Base-by-base conservation (phyloP, 2,888 invertebrate genomes). In the Drosophila prolongata region DNA sequence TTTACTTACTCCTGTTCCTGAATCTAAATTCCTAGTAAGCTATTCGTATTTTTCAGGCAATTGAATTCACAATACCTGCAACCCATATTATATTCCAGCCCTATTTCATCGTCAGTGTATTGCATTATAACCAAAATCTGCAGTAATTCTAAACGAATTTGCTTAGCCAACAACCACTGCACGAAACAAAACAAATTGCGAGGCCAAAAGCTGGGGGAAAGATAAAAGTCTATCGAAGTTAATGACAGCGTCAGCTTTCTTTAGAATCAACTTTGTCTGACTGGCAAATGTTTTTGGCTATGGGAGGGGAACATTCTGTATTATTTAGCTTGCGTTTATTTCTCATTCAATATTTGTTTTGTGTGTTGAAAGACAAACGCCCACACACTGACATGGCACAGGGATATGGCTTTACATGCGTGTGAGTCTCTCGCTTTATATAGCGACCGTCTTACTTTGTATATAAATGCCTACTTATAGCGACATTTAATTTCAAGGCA, bases 381-480 rank as follows among this genome's bases (percentile, higher is more conserved):
- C 50, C 70, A 9, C 27, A 19, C 43, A 16, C 58, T 47, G 58
- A 61, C 43, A 55, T 30, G 50, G 38, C 44, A 27, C 55, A 46
- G 30, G 19, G 49, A 50, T 56, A 52, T 55, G 14, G 27, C 14
- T 42, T 14, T 54, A 16, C 50, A 52, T 40, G 49, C 54, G 40
- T 58, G 47, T 52, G 57, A 37, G 52, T 66, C 53, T 38, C 43
- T 67, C 53, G 58, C 43, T 56, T 56, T 65, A 65, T 71, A 44
- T 50, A 69, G 52, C 37, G 53, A 44, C 42, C 75, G 68, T 49
- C 78, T 74, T 79, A 47, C 62, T 61, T 67, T 86, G 86, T 81
- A 84, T 84, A 85, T 80, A 83, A 84, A 85, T 81, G 85, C 87
- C 87, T 81, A 84, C 84, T 84, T 81, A 83, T 83, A 85, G 77